Evolutionary conservation across 2,797 vertebrate genomes (phyloP).

Genomic region (Platyrinchus mystaceus): DNA sequence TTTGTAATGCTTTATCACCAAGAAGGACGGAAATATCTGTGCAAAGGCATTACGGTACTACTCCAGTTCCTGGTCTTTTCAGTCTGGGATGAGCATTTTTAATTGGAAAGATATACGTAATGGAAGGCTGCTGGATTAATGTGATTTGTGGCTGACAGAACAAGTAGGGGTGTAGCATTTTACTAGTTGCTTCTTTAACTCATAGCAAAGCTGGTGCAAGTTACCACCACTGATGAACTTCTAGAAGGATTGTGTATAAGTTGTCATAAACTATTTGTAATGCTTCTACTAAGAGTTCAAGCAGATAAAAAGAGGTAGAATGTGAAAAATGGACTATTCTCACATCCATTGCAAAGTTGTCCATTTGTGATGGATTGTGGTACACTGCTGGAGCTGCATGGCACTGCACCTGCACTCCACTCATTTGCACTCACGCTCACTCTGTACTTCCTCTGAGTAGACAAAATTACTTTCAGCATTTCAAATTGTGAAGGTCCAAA

Average conservation of each 20-base stretch:
- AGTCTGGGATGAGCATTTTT: neutral
- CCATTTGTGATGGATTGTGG: neutral
- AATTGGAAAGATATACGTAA: neutral
- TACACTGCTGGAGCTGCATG: neutral
- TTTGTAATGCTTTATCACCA: neutral
- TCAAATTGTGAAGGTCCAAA: neutral
- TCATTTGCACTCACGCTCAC: neutral
- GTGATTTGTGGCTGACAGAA: neutral
- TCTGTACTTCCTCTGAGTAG: neutral
- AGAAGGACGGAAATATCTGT: neutral
- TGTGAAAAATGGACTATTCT: neutral
- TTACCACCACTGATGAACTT: neutral
- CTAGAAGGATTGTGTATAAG: neutral
- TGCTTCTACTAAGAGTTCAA: neutral
- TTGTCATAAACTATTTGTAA: neutral
- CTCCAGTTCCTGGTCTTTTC: neutral
- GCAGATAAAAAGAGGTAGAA: neutral
- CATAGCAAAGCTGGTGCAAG: neutral
- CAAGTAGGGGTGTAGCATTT: neutral
- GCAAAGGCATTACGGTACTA: neutral
- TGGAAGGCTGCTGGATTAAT: neutral
- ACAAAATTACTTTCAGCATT: neutral
- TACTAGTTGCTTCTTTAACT: neutral
- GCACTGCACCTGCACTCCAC: neutral
- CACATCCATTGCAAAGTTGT: neutral